phyloP scores from a whole-genome alignment of 1,140 invertebrate genomes.

The Brachionus paranguensis region DNA sequence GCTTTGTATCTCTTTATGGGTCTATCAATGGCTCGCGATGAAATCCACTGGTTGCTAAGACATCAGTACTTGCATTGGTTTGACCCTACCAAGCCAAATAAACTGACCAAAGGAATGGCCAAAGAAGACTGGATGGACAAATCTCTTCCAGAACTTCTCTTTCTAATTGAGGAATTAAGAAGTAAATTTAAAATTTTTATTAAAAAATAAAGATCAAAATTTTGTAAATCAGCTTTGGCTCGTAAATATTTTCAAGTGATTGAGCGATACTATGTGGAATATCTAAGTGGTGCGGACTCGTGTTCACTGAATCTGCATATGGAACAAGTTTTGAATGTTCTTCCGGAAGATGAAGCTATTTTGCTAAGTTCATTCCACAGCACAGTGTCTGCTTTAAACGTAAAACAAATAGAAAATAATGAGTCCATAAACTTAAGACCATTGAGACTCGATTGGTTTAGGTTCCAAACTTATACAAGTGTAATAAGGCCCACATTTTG shows the following conservation, averaged over 20 bases:
- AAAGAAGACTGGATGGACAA: conserved; percentile 55
- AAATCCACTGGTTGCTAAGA: conserved; percentile 89
- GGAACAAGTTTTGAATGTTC: conserved; percentile 58
- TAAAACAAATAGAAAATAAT: conserved; percentile 94
- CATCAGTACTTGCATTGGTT: conserved; percentile 64
- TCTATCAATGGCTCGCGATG: conserved; percentile 85
- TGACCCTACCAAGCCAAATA: conserved; percentile 73
- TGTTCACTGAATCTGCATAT: conserved; percentile 83
- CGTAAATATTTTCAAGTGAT: conserved; percentile 71
- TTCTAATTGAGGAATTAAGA: conserved; percentile 93
- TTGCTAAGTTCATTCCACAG: conserved; percentile 87
- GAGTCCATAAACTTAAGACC: conserved; percentile 91
- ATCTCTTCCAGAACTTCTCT: conserved; percentile 90
- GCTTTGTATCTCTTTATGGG: conserved; percentile 94
- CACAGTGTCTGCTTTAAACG: conserved; percentile 68
- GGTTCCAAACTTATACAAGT: conserved; percentile 76
- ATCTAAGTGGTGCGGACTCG: conserved; percentile 88
- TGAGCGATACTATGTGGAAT: conserved; percentile 95
- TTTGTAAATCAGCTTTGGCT: conserved; percentile 64
- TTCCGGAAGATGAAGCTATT: conserved; percentile 84
- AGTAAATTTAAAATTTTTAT: conserved; percentile 45
- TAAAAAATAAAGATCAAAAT: not conserved
- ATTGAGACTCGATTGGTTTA: conserved; percentile 90
- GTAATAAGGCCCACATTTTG: conserved; percentile 72
- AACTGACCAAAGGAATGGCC: conserved; percentile 51